These are phyloP conservation scores for Ephydatia muelleri DNA, from an alignment of 37 sponge, comb jelly and placozoan species.

Conservation along the genomic window DNA sequence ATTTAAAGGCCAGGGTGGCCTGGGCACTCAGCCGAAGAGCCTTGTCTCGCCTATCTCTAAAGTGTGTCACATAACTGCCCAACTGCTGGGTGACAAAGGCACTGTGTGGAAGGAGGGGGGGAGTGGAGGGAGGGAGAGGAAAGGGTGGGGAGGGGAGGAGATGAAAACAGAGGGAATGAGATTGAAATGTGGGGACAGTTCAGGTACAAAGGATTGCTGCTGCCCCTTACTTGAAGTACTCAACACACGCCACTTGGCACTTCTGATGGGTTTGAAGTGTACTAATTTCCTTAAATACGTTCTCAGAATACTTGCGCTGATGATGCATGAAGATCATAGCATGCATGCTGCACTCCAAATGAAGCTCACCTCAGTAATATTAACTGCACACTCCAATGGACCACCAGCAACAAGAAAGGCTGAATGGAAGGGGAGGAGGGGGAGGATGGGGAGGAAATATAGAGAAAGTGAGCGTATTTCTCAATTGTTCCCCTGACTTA, in stretches of 20 bases:
- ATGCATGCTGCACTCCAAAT: not conserved
- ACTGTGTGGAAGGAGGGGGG: not conserved
- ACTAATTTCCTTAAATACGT: conserved; percentile 41
- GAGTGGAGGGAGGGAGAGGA: not conserved
- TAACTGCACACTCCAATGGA: conserved; percentile 2
- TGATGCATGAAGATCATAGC: not conserved
- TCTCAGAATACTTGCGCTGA: conserved; percentile 64
- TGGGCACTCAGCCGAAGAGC: conserved; percentile 33
- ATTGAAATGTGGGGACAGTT: no score
- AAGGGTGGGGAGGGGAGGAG: not conserved
- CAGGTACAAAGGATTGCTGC: no score
- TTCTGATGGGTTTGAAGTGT: conserved; percentile 32
- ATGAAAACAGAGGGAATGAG: not conserved
- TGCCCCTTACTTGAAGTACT: conserved; percentile 38
- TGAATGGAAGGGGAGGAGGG: not conserved
- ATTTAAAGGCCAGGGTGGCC: conserved; percentile 35
- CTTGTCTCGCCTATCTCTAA: not conserved
- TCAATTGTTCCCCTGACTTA: conserved; percentile 16
- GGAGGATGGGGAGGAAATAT: not conserved
- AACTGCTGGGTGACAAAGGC: conserved; percentile 12
- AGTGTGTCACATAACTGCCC: not conserved
- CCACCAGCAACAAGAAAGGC: conserved; percentile 7
- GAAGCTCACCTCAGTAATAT: conserved; percentile 25
- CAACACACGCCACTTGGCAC: conserved; percentile 41
- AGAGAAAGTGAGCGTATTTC: not conserved